Evolutionary conservation across 2,888 invertebrate genomes (phyloP), one percentile per base, ranked within the genome.

Genomic region (Meghimatium bilineatum): DNA sequence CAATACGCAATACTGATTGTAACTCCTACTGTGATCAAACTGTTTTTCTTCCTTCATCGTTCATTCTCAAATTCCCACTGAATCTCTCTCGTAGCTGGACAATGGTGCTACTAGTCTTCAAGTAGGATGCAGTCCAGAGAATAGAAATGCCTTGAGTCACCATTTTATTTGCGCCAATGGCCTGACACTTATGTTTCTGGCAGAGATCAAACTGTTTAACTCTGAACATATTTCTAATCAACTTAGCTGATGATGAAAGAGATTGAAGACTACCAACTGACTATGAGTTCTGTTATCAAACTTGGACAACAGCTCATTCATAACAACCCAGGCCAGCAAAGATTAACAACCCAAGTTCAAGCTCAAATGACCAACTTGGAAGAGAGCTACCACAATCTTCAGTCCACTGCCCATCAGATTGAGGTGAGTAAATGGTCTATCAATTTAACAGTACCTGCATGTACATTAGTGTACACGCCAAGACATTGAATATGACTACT

Each of bases 371-470:
- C 96, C 91, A 98, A 98, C 92, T 97, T 98, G 0, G 97, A 97
- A 90, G 98, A 98, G 81, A 98, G 98, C 92, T 98, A 98, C 92
- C 96, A 97, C 92, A 97, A 97, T 0, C 94, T 98, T 14, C 94
- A 98, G 67, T 96, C 97, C 84, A 98, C 98, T 0, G 98, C 98
- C 0, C 93, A 97, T 74, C 98, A 98, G 94, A 98, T 98, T 86
- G 97, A 97, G 93, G 94, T 94, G 87, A 90, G 90, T 85, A 80
- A 52, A 17, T 34, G 56, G 5, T 60, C 26, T 34, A n/a, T 12
- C 29, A 71, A 36, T 12, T 23, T 71, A 36, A 36, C 10, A 14
- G 17, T 56, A 56, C 56, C 17, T 56, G 8, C 2, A 14, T 14
- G 8, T 56, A 20, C 20, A 10, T 20, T 56, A 3, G 14, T 56